Conservation (phyloP, 2,113 vertebrate genomes). For the Spermophilus dauricus region DNA sequence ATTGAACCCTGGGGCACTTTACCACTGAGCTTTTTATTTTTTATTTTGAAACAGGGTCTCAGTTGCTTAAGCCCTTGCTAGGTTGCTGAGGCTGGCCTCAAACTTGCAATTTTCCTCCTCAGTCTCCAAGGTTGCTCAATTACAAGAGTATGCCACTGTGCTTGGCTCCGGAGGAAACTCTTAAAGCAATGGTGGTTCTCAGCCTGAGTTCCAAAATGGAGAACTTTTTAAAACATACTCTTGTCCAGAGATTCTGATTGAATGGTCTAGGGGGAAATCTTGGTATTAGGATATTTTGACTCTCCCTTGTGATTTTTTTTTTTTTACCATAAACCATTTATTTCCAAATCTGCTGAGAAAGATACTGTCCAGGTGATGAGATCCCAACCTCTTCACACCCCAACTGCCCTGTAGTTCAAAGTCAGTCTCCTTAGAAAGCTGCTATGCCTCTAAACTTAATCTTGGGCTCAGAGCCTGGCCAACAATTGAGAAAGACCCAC, state of each 20-base stretch:
- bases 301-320: neutral
- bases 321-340: slow-evolving; percentile 57
- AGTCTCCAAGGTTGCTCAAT: neutral
- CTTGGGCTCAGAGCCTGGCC: neutral
- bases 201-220: slow-evolving; percentile 35
- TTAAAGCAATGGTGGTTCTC: slow-evolving; percentile 7
- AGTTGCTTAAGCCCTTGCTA: neutral
- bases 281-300: neutral
- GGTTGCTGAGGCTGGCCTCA: neutral
- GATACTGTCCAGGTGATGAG: neutral
- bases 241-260: slow-evolving; percentile 17
- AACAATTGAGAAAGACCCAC: too few relatives aligned
- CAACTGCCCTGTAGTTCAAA: neutral
- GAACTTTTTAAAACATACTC: slow-evolving; percentile 41
- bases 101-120: neutral
- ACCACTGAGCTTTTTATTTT: neutral
- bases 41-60: neutral
- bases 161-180: neutral
- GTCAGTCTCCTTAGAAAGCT: neutral
- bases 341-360: slow-evolving; percentile 58
- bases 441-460: neutral
- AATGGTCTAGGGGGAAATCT: neutral
- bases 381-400: neutral
- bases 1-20: neutral
- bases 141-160: neutral